Percentiles rank a stretch among this genome's conserved stretches.
Evolutionary conservation across 2,113 vertebrate genomes (phyloP).

Genomic region (Silurus asotus): DNA sequence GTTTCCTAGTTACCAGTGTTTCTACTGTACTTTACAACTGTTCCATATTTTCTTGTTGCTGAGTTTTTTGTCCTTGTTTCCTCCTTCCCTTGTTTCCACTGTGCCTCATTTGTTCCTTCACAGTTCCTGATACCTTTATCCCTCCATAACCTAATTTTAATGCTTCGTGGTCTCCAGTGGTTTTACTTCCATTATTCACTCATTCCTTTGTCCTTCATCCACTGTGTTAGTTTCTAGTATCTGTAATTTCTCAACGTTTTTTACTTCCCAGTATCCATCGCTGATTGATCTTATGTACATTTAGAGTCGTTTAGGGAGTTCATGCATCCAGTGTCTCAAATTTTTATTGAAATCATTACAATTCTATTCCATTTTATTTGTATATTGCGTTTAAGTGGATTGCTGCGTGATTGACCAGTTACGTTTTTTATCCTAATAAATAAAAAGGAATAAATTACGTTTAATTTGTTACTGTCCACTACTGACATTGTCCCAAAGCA

Average conservation of each 20-base stretch:
- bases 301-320: not conserved
- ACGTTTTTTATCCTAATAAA: too few relatives aligned
- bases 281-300: not conserved
- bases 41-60: not conserved
- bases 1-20: not conserved
- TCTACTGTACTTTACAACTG: not conserved
- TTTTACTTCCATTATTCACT: not conserved
- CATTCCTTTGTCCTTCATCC: not conserved
- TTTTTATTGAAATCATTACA: not conserved
- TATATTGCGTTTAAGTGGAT: too few relatives aligned
- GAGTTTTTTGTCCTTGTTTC: conserved; percentile 14
- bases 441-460: too few relatives aligned
- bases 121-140: not conserved
- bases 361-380: too few relatives aligned
- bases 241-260: not conserved
- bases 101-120: not conserved
- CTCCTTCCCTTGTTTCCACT: not conserved
- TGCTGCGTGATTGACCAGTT: too few relatives aligned
- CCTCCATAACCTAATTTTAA: not conserved
- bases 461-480: too few relatives aligned
- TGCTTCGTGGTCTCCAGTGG: not conserved
- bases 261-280: not conserved
- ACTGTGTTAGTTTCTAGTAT: too few relatives aligned
- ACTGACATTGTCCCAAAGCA: too few relatives aligned
- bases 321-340: not conserved